Evolutionary conservation across 2,888 invertebrate genomes (phyloP).

Genomic region (Troglohyphantes excavatus): DNA sequence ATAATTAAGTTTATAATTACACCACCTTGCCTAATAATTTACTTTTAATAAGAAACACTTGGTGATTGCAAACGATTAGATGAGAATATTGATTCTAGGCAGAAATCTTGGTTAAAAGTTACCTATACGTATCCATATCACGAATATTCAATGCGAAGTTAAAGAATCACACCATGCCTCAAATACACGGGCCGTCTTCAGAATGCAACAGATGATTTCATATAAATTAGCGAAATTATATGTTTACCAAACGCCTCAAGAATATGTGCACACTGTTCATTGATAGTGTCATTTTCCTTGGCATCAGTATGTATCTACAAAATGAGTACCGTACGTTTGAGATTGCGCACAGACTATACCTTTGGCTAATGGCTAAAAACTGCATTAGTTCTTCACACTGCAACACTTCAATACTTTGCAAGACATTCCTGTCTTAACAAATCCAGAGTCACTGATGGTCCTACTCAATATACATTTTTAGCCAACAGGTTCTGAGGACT

Average conservation of each 20-base stretch:
- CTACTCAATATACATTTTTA: background rate
- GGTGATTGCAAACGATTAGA: background rate
- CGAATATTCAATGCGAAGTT: background rate
- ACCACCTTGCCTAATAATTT: background rate
- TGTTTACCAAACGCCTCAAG: background rate
- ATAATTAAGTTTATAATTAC: background rate
- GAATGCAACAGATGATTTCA: background rate
- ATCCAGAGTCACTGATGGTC: background rate
- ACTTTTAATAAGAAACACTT: background rate
- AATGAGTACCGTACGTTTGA: background rate
- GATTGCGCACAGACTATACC: slow-evolving; percentile 20
- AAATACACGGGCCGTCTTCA: background rate
- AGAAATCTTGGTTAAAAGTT: slow-evolving; percentile 1
- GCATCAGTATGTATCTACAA: background rate
- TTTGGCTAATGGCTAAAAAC: slow-evolving; percentile 42
- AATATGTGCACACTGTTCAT: no score
- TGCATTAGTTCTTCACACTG: background rate
- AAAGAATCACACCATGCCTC: background rate
- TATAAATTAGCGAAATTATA: slow-evolving; percentile 2
- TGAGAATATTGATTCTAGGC: background rate
- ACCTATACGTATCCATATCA: background rate
- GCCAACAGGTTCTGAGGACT: background rate
- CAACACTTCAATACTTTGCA: no score
- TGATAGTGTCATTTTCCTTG: no score
- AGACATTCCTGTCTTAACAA: background rate